phyloP scores from a whole-genome alignment of 64 coral and sea anemone genomes.

The Actinia equina region DNA sequence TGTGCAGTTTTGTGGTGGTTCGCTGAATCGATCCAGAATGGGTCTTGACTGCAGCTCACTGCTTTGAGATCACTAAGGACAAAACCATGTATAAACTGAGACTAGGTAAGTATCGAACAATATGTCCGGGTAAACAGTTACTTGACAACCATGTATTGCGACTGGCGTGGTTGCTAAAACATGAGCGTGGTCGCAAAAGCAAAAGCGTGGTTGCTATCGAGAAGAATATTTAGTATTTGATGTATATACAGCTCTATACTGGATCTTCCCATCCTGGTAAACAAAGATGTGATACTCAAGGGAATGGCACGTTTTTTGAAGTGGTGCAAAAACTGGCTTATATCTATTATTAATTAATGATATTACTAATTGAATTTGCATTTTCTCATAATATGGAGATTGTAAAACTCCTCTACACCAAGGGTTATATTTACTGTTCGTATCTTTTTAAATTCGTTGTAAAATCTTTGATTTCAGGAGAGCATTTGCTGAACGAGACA shows the following conservation, averaged over 20 bases:
- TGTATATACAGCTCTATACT: too few relatives aligned
- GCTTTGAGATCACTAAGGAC: conserved; percentile 72
- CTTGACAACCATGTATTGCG: conserved; percentile 28
- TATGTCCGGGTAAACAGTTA: background rate
- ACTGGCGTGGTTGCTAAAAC: conserved; percentile 67
- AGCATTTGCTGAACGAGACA: conserved; percentile 51
- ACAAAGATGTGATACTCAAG: too few relatives aligned
- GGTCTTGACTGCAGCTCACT: conserved; percentile 71
- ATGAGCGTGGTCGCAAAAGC: conserved; percentile 50
- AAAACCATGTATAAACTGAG: conserved; percentile 55
- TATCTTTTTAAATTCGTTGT: background rate
- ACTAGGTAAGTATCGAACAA: conserved; percentile 44
- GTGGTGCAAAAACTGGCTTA: too few relatives aligned
- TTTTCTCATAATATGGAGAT: too few relatives aligned
- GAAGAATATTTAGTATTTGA: too few relatives aligned
- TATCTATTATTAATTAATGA: too few relatives aligned
- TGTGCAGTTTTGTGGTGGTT: conserved; percentile 67
- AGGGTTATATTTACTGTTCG: too few relatives aligned
- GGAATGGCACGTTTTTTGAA: too few relatives aligned
- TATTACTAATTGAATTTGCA: too few relatives aligned
- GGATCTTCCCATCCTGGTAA: too few relatives aligned
- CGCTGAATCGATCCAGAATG: conserved; percentile 59
- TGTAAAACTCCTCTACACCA: too few relatives aligned
- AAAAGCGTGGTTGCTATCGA: background rate
- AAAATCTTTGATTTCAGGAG: conserved; percentile 1